Evolutionary conservation across 2,113 vertebrate genomes (phyloP), one percentile per base, ranked within the genome.

Genomic region (Nanorana parkeri): DNA sequence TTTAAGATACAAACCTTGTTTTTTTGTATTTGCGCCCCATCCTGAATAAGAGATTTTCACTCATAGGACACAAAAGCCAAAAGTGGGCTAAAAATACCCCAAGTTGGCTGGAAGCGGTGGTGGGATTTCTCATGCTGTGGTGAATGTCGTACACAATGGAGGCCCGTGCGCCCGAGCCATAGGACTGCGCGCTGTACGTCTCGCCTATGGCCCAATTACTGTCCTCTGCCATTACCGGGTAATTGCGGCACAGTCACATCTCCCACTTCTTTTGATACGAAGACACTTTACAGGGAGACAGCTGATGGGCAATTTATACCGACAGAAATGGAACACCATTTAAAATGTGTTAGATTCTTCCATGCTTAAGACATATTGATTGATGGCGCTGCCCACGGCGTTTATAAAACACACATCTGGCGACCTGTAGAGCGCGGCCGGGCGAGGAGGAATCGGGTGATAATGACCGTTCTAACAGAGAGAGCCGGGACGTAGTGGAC

Each of bases 301-400:
- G 79, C 36, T 28, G 61, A 65, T 23, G 80, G 80, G 32, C 79
- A 65, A 81, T 80, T 81, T 68, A 74, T 73, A 74, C 60, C 54
- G 24, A 61, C 28, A 69, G 68, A 82, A 75, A 75, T 75, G 61
- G 80, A 82, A 75, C 69, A 75, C 80, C 69, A 75, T 67, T 75
- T 75, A 66, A 67, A 75, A 75, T 47, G 71, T 75, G 80, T 82
- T 71, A 82, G 80, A 82, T 82, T 82, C 80, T 82, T 82, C 80
- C 80, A 58, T 82, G 71, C 60, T 64, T 67, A 58, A 74, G 80
- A 67, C 47, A 66, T 67, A 82, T 82, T 56, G 80, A 82, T 82
- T 52, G 60, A 32, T 41, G 80, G 65, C n/a, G 80, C 80, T 65
- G 71, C 80, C 71, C 10, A 56, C 17, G 21, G 51, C 20, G 68